Base-by-base conservation (phyloP, 2,888 invertebrate genomes). In the Apodemia mormo region DNA sequence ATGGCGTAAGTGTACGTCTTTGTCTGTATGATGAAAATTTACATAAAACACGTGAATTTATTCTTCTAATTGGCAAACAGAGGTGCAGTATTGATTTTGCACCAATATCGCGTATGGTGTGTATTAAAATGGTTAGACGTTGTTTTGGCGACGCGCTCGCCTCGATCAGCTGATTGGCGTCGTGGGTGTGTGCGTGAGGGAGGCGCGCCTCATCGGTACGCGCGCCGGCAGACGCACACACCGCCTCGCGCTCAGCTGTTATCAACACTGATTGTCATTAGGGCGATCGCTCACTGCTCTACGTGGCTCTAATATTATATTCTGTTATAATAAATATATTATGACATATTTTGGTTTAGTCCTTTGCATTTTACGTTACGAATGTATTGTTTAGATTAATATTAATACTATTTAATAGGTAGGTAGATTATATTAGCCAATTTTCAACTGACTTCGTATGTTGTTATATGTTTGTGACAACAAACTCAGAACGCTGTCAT, bases 91-190 rank as follows among this genome's bases (percentile, higher is more conserved):
- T 61, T 61, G 61, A 61, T 61, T 61, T 61, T 30, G 33, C 30
- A 61, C 61, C 12, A 10, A 2, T 33, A 33, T 61, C 61, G 61
- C 14, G 30, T 61, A 61, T 33, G 61, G 61, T 33, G 61, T 61
- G 61, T 61, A 61, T 61, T 33, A 61, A 61, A 61, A 61, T 61
- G 61, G 30, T 58, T 58, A 58, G 58, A 58, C 70, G 72, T 72
- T 73, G 73, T 72, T 75, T 75, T 75, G 75, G 75, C 76, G 74
- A 72, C 75, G 76, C 71, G 69, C 71, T 71, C 69, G 70, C 82
- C 84, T 84, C 85, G 88, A 89, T 90, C 92, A 91, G 92, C 92
- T 91, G 91, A 90, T 88, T 87, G 89, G 87, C 81, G 80, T 78
- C 76, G 78, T 76, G 76, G 54, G 75, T 71, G 81, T 76, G 78